Conservation (phyloP, 2,113 vertebrate genomes). For the Platycercus adscitus region DNA sequence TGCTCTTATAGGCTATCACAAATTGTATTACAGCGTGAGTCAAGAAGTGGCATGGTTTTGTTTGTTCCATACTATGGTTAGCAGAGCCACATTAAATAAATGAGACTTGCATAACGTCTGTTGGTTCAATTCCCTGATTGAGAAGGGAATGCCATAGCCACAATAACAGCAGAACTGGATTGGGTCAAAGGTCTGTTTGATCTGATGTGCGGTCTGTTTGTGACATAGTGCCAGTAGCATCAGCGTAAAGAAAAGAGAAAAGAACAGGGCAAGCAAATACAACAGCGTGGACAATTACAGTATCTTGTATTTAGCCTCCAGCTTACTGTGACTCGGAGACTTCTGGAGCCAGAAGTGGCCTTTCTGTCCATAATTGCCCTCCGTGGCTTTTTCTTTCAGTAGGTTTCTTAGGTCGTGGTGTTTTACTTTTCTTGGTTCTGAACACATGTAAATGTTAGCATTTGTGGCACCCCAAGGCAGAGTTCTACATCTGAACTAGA, state of each 20-base stretch:
- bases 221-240: background rate
- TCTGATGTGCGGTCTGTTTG: background rate
- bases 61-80: background rate
- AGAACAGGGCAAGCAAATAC: background rate
- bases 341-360: background rate
- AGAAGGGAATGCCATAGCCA: background rate
- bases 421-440: background rate
- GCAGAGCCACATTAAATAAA: background rate
- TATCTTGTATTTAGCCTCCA: background rate
- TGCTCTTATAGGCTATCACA: background rate
- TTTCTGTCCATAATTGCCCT: background rate
- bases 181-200: background rate
- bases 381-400: background rate
- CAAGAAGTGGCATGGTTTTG: background rate
- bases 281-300: background rate
- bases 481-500: background rate
- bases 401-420: background rate
- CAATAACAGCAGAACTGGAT: background rate
- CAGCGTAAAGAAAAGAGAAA: background rate
- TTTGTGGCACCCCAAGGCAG: background rate
- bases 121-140: background rate
- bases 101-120: background rate
- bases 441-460: background rate
- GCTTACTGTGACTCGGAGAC: background rate
- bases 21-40: background rate